Conservation (phyloP, 2,113 vertebrate species). For the Galbula dea region DNA sequence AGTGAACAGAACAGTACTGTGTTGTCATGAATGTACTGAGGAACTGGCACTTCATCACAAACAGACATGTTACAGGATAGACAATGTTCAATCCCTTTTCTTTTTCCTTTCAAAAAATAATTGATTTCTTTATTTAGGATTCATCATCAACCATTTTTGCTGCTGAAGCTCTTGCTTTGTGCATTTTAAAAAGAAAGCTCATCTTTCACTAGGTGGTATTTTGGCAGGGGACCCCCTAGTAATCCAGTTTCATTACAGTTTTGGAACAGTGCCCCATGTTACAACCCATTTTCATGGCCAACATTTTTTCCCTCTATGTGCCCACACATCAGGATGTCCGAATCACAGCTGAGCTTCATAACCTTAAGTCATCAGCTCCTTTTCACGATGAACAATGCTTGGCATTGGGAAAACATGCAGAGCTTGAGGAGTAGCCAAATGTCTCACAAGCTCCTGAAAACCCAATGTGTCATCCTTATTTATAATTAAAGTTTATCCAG, state of each 20-base stretch:
- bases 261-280: neutral
- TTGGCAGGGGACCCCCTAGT: neutral
- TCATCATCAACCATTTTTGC: neutral
- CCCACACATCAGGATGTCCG: constrained; percentile 25
- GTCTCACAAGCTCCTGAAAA: constrained; percentile 68
- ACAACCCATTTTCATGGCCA: neutral
- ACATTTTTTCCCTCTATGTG: neutral
- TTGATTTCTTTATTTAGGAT: neutral
- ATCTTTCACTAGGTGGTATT: neutral
- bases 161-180: neutral
- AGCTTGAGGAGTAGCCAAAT: constrained; percentile 64
- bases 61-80: neutral
- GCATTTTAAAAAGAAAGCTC: neutral
- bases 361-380: constrained; percentile 4
- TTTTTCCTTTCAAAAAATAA: neutral
- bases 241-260: neutral
- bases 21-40: neutral
- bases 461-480: constrained; percentile 59
- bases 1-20: neutral
- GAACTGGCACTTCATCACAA: neutral
- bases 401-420: constrained; percentile 32
- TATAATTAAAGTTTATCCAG: constrained; percentile 68
- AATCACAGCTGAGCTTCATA: constrained; percentile 54
- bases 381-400: constrained; percentile 27
- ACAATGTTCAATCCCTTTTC: neutral